Percentiles rank a stretch among this genome's conserved stretches.
Evolutionary conservation across 2,797 vertebrate genomes (phyloP).

Genomic region (Lophius americanus): DNA sequence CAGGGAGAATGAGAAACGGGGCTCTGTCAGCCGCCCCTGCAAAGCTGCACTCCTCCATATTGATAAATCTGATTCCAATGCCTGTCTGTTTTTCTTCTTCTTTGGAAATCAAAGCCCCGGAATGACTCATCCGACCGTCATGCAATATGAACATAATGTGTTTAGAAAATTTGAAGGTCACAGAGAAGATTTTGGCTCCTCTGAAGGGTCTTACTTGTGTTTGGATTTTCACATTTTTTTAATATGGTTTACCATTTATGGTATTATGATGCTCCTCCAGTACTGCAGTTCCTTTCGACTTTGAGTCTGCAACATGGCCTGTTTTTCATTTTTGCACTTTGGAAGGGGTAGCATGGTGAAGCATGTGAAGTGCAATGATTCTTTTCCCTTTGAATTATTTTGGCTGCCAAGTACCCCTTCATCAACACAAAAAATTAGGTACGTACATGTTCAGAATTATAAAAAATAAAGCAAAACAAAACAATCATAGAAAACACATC

Average conservation of each 20-base stretch:
- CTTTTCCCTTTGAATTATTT: too few species aligned
- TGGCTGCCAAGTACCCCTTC: too few species aligned
- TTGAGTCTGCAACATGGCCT: too few species aligned
- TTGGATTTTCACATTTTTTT: conserved; percentile 26
- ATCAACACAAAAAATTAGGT: too few species aligned
- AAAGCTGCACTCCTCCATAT: conserved; percentile 13
- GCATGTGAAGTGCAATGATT: too few species aligned
- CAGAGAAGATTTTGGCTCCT: conserved; percentile 11
- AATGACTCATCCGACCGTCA: conserved; percentile 26
- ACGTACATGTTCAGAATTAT: too few species aligned
- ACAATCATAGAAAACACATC: too few species aligned
- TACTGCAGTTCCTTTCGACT: too few species aligned
- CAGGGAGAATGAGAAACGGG: conserved; percentile 11
- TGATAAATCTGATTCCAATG: conserved; percentile 44
- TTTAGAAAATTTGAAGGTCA: conserved; percentile 49
- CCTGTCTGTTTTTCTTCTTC: conserved; percentile 29
- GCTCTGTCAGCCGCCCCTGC: conserved; percentile 6
- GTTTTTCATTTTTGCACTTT: too few species aligned
- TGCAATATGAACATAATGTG: conserved; percentile 24
- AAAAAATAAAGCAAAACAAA: too few species aligned
- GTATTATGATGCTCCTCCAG: background rate
- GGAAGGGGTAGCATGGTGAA: too few species aligned
- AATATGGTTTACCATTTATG: conserved; percentile 11
- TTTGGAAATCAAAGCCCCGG: conserved; percentile 27
- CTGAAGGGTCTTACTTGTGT: conserved; percentile 23